Base-by-base conservation (phyloP, 1,140 invertebrate species). In the Atta texana region DNA sequence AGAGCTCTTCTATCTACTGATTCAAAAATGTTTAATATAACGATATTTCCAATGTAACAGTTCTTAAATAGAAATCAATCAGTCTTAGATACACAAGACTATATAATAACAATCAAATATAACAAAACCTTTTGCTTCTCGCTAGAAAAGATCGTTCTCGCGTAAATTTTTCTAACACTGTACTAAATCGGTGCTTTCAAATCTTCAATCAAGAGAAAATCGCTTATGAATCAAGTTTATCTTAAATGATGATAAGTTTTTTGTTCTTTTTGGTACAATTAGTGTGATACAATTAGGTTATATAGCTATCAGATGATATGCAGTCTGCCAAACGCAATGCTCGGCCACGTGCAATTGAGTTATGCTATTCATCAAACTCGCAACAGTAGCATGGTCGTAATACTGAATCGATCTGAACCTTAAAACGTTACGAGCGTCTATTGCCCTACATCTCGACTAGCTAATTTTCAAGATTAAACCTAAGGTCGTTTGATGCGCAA, bases 351-450 rank as follows among this genome's bases (percentile, higher is more conserved):
- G 55, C 69, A 84, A 84, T 84, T 14, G 80, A 84, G 55, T 84
- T 84, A 84, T 44, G 55, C 39, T 61, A 84, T 84, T 55, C 80
- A 75, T 84, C 80, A 84, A 84, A 84, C 80, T 75, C 18, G 39
- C 44, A 49, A 84, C 80, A 57, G 34, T 5, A 21, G 66, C 31
- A 31, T 24, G 14, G n/a, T 59, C 68, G 39, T 39, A 61, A 74
- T 84, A 75, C 7, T 24, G n/a, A 24, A 34, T 84, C 80, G 55
- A 74, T 75, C n/a, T 49, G 39, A 49, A 75, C 28, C 39, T 84
- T 28, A 72, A 71, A 82, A 39, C 31, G 5, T 61, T 72, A 59
- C 34, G 53, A 31, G 16, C 31, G 14, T 1, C 21, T 24, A 61
- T 3, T 14, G 5, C 14, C n/a, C n/a, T 53, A 21, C 12, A 4